Base-by-base conservation (phyloP, 2,113 vertebrate genomes). In the Morone chrysops region DNA sequence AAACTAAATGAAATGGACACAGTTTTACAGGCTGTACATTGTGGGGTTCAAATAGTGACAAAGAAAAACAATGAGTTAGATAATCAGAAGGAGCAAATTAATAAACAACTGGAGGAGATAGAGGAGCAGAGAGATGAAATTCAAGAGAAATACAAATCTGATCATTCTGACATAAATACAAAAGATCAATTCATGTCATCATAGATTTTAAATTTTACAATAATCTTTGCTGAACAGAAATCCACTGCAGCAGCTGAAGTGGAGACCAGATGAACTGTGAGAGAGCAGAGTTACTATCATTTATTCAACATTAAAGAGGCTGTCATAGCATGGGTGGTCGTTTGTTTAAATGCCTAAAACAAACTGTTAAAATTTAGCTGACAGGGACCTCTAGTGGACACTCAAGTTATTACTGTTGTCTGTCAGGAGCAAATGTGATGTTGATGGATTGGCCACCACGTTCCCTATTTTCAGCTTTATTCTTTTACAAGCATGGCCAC, bases 11-110 rank as follows among this genome's bases (percentile, higher is more conserved):
- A n/a, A 6, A 38, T 8, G 36, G 9, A 38, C 0, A 20, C 2
- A 1, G 12, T 0, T 20, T 38, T 51, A 1, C 38, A 9, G 16
- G 31, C 47, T 3, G 31, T 20, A 5, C 2, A 6, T 0, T 14
- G 2, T 36, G 14, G 5, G 0, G 25, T 67, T 48, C 1, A 13
- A 13, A 4, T 31, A 1, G 0, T 51, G 17, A 51, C 5, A 12
- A 5, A 38, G 66, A 51, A 11, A 18, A 43, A 43, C 5, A n/a
- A 12, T 13, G 11, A 3, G 18, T 65, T 65, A 13, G 10, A 43
- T 1, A 11, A 7, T 22, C 6, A 0, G 10, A 22, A n/a, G 5
- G 18, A 65, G 2, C 0, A 65, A 43, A 38, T 69, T 1, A 3
- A 20, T 0, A 11, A 51, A 36, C 66, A 69, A 6, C 45, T 20